These are phyloP conservation scores for Marcusenius ussheri DNA, from an alignment of 2,113 vertebrate species.

Conservation along the genomic window DNA sequence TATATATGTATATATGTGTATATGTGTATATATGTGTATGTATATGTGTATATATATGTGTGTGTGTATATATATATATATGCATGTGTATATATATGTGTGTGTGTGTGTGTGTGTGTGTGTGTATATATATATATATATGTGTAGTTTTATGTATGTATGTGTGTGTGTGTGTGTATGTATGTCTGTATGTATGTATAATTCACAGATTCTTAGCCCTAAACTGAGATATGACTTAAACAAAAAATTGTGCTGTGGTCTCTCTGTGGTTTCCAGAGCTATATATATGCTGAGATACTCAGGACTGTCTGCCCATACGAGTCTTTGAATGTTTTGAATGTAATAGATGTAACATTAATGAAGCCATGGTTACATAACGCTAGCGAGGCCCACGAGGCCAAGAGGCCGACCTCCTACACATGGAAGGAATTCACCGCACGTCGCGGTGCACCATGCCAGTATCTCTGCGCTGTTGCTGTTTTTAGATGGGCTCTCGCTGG, in stretches of 20 bases:
- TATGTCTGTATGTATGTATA: neutral
- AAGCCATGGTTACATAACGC: slow-evolving; percentile 42
- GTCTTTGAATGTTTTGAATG: neutral
- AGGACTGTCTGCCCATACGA: neutral
- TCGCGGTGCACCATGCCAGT: neutral
- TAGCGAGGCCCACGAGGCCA: neutral
- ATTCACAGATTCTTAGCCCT: neutral
- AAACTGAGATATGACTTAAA: neutral
- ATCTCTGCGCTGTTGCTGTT: neutral
- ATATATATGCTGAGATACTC: neutral
- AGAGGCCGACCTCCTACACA: slow-evolving; percentile 16
- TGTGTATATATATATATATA: neutral
- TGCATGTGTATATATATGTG: no score
- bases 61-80: no score
- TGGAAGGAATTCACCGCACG: neutral
- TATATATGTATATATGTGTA: no score
- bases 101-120: no score
- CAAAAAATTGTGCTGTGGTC: neutral
- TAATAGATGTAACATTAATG: slow-evolving; percentile 32
- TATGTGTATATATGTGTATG: no score
- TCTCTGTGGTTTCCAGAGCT: neutral
- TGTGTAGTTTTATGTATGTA: neutral
- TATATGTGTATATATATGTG: no score
- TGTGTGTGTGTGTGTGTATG: no score
- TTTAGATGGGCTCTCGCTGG: slow-evolving; percentile 19